Percentiles rank a stretch among this genome's conserved stretches.
Evolutionary conservation across 2,888 invertebrate species (phyloP).

Genomic region (Synanthedon myopaeformis): DNA sequence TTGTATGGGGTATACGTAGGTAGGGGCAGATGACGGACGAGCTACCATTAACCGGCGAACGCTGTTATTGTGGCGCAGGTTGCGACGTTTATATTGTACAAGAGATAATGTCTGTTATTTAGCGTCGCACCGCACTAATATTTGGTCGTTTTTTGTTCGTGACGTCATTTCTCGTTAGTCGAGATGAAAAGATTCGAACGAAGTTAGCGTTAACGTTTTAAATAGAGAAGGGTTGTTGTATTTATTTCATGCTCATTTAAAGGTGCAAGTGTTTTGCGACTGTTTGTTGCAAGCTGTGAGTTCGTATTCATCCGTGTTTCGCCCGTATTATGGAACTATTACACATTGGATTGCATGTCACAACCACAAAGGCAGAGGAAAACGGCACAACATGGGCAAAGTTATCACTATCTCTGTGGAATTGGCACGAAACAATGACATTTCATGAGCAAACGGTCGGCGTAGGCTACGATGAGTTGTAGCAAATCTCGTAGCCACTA

Average conservation of each 20-base stretch:
- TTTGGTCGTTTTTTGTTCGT: constrained; percentile 36
- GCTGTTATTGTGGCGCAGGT: constrained; percentile 44
- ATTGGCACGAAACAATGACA: constrained; percentile 11
- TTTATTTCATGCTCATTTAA: background rate
- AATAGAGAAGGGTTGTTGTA: background rate
- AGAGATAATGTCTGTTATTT: constrained; percentile 54
- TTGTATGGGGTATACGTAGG: constrained; percentile 4
- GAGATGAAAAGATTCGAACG: constrained; percentile 14
- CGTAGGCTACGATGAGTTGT: constrained; percentile 26
- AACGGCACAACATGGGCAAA: constrained; percentile 5
- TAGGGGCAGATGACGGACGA: constrained; percentile 39
- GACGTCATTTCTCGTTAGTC: constrained; percentile 38
- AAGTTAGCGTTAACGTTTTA: background rate
- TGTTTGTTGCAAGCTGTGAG: no score
- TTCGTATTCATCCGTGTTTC: background rate
- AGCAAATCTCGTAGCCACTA: constrained; percentile 38
- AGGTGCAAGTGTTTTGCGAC: no score
- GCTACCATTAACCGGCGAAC: constrained; percentile 37
- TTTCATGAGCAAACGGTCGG: constrained; percentile 15
- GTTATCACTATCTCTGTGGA: constrained; percentile 11
- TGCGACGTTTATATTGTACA: constrained; percentile 51
- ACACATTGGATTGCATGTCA: background rate
- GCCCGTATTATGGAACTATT: background rate
- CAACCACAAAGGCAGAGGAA: constrained; percentile 5
- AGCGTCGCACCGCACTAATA: constrained; percentile 44